Base-by-base conservation (phyloP, 1,140 invertebrate species). In the Cydia strobilella region DNA sequence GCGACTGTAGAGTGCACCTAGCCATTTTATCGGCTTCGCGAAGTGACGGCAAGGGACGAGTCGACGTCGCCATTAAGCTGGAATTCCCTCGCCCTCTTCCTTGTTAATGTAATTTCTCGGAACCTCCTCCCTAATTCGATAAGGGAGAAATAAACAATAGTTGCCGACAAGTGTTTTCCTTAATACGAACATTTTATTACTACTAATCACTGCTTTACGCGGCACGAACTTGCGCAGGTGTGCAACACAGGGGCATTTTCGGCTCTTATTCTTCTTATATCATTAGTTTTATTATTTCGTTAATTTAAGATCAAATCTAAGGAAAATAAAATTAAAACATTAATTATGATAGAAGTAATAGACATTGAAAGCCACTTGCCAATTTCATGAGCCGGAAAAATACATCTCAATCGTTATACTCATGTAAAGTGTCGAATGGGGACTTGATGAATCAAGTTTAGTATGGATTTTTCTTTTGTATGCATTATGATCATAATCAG, bases 31-130 rank as follows among this genome's bases (percentile, higher is more conserved):
- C 79, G 75, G 51, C 79, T 75, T 65, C 66, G 75, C 76, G 59
- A 80, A 83, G 82, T 80, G 80, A 81, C 78, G 71, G 35, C 73
- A 23, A 75, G 76, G 79, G 78, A 81, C 54, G 27, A 39, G 62
- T 72, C 71, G 72, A 74, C 80, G 80, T 73, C 25, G 69, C 48
- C 62, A 85, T 85, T 85, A 84, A 80, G 79, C 84, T 80, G 81
- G 83, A 82, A 83, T 77, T 79, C 75, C 80, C 63, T 78, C 80
- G 73, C 72, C 82, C 75, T 77, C 75, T 76, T 75, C 73, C 73
- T 77, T 78, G 79, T 80, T 85, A 85, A 85, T 84, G 80, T 81
- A 82, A 85, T 83, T 84, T 81, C 77, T 78, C 77, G 66, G 75
- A 79, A 85, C 79, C 75, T 85, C 80, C 76, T 63, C 71, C 77